phyloP scores from a whole-genome alignment of 2,888 invertebrate species.

The Athripsodes cinereus region DNA sequence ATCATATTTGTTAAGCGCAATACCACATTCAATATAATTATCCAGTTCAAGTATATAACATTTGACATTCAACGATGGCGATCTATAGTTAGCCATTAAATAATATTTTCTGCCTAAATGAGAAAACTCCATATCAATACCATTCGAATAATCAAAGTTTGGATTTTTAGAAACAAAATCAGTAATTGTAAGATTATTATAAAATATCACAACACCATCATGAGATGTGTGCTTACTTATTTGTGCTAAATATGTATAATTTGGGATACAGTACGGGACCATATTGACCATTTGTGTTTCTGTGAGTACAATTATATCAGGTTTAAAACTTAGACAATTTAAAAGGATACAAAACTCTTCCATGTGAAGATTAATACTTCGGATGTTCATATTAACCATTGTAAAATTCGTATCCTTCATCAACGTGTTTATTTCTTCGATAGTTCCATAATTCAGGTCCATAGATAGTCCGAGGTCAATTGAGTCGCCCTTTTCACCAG shows the following conservation, averaged over 20 bases:
- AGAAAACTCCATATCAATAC: not conserved
- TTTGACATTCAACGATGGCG: not conserved
- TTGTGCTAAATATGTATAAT: not conserved
- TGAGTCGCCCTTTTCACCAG: too few species aligned
- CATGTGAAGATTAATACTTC: too few species aligned
- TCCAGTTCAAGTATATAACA: not conserved
- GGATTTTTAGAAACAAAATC: not conserved
- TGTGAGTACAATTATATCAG: too few species aligned
- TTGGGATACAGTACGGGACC: not conserved
- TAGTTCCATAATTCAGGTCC: too few species aligned
- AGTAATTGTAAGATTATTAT: not conserved
- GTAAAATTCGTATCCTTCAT: too few species aligned
- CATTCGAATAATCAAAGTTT: not conserved
- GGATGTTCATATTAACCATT: too few species aligned
- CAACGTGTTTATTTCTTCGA: too few species aligned
- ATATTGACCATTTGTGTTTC: not conserved
- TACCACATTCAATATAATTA: not conserved
- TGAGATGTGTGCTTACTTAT: not conserved
- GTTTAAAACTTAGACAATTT: too few species aligned
- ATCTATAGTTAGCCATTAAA: not conserved
- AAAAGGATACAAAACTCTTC: too few species aligned
- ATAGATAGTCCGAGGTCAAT: too few species aligned
- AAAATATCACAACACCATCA: not conserved
- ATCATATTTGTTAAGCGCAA: not conserved
- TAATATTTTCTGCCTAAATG: not conserved